Evolutionary conservation across 2,888 invertebrate species (phyloP).

Genomic region (Cosmia trapezina): DNA sequence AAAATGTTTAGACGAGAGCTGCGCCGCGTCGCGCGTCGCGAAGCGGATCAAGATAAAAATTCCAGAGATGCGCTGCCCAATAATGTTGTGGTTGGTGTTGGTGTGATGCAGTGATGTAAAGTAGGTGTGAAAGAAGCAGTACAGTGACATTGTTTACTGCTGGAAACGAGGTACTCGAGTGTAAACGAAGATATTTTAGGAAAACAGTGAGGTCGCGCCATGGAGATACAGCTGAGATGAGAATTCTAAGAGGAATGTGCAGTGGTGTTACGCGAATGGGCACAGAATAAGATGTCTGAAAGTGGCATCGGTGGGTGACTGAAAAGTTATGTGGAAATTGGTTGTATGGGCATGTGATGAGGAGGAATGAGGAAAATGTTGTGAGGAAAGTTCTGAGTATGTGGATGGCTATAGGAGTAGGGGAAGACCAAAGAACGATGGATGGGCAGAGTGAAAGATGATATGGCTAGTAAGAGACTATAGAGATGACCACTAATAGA

Average conservation of each 20-base stretch:
- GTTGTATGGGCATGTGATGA: background rate
- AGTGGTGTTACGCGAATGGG: background rate
- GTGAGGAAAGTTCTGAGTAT: conserved; percentile 2
- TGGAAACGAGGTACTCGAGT: background rate
- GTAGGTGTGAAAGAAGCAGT: conserved; percentile 1
- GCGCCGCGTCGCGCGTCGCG: background rate
- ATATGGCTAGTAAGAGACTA: background rate
- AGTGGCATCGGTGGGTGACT: background rate
- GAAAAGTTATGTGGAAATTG: background rate
- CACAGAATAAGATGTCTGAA: conserved; percentile 1
- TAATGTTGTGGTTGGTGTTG: background rate
- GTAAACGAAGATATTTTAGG: conserved; percentile 1
- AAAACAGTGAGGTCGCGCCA: background rate
- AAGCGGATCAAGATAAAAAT: background rate
- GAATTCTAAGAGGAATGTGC: background rate
- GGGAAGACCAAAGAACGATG: background rate
- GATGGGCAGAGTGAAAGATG: background rate
- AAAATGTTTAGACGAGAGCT: conserved; percentile 1
- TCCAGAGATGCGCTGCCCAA: background rate
- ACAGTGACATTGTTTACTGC: background rate
- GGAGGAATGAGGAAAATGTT: background rate
- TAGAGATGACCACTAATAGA: background rate
- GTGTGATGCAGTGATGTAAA: conserved; percentile 7
- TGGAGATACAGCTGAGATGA: background rate
- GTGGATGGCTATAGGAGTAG: background rate